phyloP scores from a whole-genome alignment of 2,797 vertebrate genomes.

The Austrolebias charrua region DNA sequence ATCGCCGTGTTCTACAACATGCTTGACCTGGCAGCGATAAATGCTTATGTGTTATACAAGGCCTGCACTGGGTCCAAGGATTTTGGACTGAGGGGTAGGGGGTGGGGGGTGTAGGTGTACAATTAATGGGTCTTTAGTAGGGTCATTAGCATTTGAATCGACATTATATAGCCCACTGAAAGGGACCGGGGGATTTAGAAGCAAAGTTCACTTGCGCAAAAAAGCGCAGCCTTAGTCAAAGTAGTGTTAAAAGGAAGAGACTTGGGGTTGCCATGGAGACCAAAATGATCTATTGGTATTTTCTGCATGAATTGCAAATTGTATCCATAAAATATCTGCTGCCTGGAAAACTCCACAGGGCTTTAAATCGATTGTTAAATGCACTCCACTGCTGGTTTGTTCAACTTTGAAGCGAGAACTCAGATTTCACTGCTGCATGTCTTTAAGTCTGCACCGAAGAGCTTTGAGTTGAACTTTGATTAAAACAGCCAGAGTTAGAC shows the following conservation, averaged over 20 bases:
- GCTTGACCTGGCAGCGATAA: too few relatives aligned
- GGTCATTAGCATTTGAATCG: too few relatives aligned
- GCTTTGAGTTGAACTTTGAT: constrained; percentile 3
- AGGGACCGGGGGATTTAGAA: too few relatives aligned
- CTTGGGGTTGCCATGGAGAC: constrained; percentile 66
- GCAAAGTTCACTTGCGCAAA: too few relatives aligned
- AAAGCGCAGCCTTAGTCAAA: too few relatives aligned
- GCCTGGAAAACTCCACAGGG: neutral
- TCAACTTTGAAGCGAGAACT: constrained; percentile 5
- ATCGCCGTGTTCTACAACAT: too few relatives aligned
- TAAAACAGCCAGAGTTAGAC: neutral
- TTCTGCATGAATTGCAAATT: constrained; percentile 10
- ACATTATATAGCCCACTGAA: too few relatives aligned
- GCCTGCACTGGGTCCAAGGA: too few relatives aligned
- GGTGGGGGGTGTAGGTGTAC: too few relatives aligned
- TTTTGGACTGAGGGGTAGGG: too few relatives aligned
- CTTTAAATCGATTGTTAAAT: neutral
- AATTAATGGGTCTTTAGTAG: too few relatives aligned
- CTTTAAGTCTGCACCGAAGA: neutral
- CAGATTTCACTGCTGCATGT: neutral
- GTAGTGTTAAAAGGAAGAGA: constrained; percentile 11
- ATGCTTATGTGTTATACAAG: too few relatives aligned
- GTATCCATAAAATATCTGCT: constrained; percentile 10
- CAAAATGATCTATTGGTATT: constrained; percentile 25
- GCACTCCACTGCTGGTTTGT: constrained; percentile 5